Evolutionary conservation across 2,888 invertebrate genomes (phyloP).

Genomic region (Drepanosiphum platanoidis): DNA sequence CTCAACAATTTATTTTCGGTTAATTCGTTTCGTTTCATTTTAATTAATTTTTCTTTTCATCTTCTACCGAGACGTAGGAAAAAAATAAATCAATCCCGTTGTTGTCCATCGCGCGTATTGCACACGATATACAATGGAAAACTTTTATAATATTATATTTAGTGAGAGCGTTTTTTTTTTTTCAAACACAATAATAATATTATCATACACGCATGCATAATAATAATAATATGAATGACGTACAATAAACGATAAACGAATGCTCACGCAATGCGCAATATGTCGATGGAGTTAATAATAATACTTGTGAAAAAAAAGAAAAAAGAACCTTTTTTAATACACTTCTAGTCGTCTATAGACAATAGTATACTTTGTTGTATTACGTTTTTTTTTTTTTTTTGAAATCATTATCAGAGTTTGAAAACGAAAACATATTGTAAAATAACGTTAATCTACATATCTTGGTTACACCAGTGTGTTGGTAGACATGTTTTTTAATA

Average conservation of each 20-base stretch:
- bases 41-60: no score
- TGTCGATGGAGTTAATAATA: background rate
- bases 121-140: background rate
- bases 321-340: background rate
- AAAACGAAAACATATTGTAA: constrained; percentile 21
- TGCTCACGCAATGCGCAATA: background rate
- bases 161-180: background rate
- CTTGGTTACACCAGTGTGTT: constrained; percentile 55
- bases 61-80: constrained; percentile 49
- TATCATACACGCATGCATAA: background rate
- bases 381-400: background rate
- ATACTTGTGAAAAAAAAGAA: background rate
- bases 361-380: constrained; percentile 25
- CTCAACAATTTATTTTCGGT: background rate
- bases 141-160: background rate
- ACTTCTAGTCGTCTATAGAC: constrained; percentile 12
- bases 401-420: background rate
- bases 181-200: background rate
- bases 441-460: constrained; percentile 54
- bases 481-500: constrained; percentile 42
- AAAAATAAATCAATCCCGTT: background rate
- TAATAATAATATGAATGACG: background rate
- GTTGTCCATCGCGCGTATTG: background rate
- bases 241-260: background rate
- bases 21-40: background rate